Percentiles rank a stretch among this genome's conserved stretches.
phyloP scores from a whole-genome alignment of 2,888 invertebrate genomes.

The Bimastos eiseni region DNA sequence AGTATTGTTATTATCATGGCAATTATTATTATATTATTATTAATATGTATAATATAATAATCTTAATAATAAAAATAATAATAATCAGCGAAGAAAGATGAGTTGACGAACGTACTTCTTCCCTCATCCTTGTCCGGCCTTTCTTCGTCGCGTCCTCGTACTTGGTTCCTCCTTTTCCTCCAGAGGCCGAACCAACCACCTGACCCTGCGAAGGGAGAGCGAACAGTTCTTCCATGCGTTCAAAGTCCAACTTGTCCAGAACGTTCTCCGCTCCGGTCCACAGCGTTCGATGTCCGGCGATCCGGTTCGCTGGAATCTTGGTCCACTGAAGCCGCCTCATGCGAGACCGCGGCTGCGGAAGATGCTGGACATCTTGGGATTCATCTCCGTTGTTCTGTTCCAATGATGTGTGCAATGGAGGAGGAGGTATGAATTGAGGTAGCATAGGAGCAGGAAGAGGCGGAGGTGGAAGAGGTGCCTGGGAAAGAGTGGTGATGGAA shows the following conservation, averaged over 20 bases:
- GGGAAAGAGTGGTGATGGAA: constrained; percentile 14
- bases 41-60: no score
- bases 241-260: constrained; percentile 56
- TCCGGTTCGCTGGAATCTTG: constrained; percentile 80
- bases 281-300: constrained; percentile 86
- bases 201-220: constrained; percentile 37
- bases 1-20: no score
- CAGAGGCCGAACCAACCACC: neutral
- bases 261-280: constrained; percentile 72
- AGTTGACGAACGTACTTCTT: constrained; percentile 17
- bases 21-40: no score
- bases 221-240: constrained; percentile 58
- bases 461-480: constrained; percentile 45
- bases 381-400: neutral
- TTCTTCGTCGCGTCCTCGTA: constrained; percentile 15
- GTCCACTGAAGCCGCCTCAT: constrained; percentile 98
- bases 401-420: neutral
- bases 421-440: neutral
- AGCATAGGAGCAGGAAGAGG: constrained; percentile 22
- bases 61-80: no score
- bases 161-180: constrained; percentile 32
- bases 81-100: neutral
- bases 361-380: neutral
- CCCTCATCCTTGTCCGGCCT: neutral
- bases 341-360: constrained; percentile 85